These are phyloP conservation scores for Drosophila anceps DNA, from an alignment of 2,888 invertebrate species.

Conservation along the genomic window DNA sequence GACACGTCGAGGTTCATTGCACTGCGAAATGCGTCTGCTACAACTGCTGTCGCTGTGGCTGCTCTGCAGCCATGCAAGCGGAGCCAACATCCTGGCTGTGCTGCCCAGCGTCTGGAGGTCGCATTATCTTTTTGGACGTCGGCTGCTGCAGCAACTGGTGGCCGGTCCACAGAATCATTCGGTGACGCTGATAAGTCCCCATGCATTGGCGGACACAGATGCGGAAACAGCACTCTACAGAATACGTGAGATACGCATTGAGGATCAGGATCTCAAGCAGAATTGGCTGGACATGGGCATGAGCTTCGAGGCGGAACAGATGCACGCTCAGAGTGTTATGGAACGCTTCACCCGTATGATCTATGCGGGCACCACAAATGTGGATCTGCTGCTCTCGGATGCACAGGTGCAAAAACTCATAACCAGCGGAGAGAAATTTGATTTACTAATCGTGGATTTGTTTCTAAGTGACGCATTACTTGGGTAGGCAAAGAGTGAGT, in stretches of 20 bases:
- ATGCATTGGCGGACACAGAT: slow-evolving; percentile 32
- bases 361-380: slow-evolving; percentile 83
- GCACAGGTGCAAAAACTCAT: slow-evolving; percentile 75
- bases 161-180: slow-evolving; percentile 79
- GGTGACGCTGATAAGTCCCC: slow-evolving; percentile 83
- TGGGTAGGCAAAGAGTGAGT: slow-evolving; percentile 62
- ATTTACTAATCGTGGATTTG: slow-evolving; percentile 85
- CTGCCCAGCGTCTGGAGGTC: slow-evolving; percentile 85
- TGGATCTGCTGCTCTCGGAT: slow-evolving; percentile 82
- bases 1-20: slow-evolving; percentile 43
- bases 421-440: slow-evolving; percentile 79
- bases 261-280: slow-evolving; percentile 72
- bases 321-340: slow-evolving; percentile 82
- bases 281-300: slow-evolving; percentile 84
- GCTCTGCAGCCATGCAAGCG: slow-evolving; percentile 53
- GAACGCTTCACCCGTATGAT: slow-evolving; percentile 83
- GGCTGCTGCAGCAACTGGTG: slow-evolving; percentile 80
- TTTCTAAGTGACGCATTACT: slow-evolving; percentile 86
- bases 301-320: slow-evolving; percentile 81
- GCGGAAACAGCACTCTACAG: slow-evolving; percentile 44
- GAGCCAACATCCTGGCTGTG: slow-evolving; percentile 83
- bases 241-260: slow-evolving; percentile 82
- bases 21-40: slow-evolving; percentile 58
- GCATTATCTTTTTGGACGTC: slow-evolving; percentile 83
- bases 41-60: slow-evolving; percentile 60